Conservation (phyloP, 2,113 vertebrate species). For the Hystrix brachyura region DNA sequence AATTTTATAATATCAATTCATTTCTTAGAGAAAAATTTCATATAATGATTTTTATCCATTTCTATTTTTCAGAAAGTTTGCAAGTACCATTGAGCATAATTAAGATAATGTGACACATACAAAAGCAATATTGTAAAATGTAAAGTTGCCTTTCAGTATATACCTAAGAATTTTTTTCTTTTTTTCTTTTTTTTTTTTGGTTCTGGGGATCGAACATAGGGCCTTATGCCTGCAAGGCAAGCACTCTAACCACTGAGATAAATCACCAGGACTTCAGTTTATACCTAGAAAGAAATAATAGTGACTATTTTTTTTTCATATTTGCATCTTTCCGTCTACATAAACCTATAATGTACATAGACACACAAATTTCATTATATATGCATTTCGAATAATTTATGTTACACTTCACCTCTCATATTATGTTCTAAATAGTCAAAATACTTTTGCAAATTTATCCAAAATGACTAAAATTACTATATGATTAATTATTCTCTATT, state of each 20-base stretch:
- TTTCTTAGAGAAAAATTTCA: background rate
- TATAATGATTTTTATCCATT: background rate
- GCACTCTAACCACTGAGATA: too few relatives aligned
- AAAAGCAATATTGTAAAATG: background rate
- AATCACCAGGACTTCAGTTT: background rate
- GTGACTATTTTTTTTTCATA: background rate
- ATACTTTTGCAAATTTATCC: background rate
- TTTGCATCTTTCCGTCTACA: background rate
- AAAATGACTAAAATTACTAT: background rate
- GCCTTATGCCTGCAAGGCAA: too few relatives aligned
- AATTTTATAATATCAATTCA: background rate
- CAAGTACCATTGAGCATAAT: background rate
- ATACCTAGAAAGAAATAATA: background rate
- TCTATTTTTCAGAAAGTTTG: background rate
- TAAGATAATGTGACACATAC: background rate
- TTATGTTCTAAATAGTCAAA: background rate
- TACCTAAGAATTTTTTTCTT: background rate
- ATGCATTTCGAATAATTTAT: background rate
- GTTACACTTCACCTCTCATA: background rate
- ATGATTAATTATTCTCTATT: background rate
- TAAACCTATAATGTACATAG: background rate
- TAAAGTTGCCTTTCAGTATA: background rate
- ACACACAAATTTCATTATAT: background rate
- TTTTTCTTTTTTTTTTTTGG: too few relatives aligned
- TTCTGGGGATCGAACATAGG: too few relatives aligned